Evolutionary conservation across 2,888 invertebrate genomes (phyloP).

Genomic region (Dryobotodes eremita): DNA sequence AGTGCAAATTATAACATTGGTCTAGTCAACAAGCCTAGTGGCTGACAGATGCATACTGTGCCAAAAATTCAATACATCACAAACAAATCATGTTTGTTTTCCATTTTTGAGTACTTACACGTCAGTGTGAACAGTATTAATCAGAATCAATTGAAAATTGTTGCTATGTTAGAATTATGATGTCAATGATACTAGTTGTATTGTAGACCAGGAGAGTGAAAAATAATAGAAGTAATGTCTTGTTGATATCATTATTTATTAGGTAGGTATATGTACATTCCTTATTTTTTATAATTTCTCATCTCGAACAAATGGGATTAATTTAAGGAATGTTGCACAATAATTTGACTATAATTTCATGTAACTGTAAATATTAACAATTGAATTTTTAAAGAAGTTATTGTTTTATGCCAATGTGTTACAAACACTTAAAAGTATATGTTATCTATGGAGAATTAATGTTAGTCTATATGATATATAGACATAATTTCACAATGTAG

Average conservation of each 20-base stretch:
- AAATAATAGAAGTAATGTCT: slow-evolving; percentile 66
- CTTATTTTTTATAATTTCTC: slow-evolving; percentile 76
- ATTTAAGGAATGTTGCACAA: slow-evolving; percentile 86
- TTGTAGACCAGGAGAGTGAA: slow-evolving; percentile 45
- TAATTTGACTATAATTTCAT: slow-evolving; percentile 72
- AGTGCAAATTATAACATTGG: slow-evolving; percentile 31
- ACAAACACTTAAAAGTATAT: slow-evolving; percentile 74
- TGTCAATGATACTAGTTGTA: slow-evolving; percentile 9
- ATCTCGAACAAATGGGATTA: slow-evolving; percentile 71
- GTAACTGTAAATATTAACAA: slow-evolving; percentile 58
- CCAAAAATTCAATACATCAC: slow-evolving; percentile 28
- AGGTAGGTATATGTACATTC: slow-evolving; percentile 87
- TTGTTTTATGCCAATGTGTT: slow-evolving; percentile 71
- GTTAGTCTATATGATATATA: slow-evolving; percentile 68
- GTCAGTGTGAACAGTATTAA: neutral
- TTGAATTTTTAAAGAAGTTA: slow-evolving; percentile 65
- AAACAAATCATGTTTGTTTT: slow-evolving; percentile 11
- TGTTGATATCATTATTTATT: slow-evolving; percentile 82
- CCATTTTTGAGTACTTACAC: neutral
- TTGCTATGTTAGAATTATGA: neutral
- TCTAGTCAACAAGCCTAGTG: slow-evolving; percentile 2
- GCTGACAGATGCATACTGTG: slow-evolving; percentile 17
- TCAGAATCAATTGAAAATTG: neutral
- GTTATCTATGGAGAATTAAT: slow-evolving; percentile 70
- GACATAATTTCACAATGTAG: slow-evolving; percentile 71